These are phyloP conservation scores for Trididemnum nubilum DNA, from an alignment of 23 tunicate genomes.

Conservation along the genomic window DNA sequence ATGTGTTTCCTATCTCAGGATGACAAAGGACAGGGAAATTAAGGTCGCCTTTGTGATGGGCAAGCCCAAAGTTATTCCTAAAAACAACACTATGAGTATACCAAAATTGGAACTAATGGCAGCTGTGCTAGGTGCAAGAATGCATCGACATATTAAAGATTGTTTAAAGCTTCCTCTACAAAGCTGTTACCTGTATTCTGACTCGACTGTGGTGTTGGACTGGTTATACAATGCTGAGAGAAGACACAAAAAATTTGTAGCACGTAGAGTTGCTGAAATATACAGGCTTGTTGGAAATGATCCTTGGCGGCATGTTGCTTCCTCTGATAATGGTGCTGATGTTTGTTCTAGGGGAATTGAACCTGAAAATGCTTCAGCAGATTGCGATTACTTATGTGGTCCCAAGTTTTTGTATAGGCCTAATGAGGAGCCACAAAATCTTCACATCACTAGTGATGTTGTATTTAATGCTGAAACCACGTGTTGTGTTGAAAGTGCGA, in stretches of 20 bases:
- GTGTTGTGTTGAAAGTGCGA: too few relatives aligned
- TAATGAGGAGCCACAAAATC: too few relatives aligned
- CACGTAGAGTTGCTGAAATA: constrained; percentile 2
- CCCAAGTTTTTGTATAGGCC: constrained; percentile 3
- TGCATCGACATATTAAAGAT: constrained; percentile 6
- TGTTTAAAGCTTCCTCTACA: not conserved
- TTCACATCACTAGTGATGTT: too few relatives aligned
- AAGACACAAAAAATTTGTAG: not conserved
- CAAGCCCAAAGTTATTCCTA: not conserved
- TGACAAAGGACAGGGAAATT: not conserved
- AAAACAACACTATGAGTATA: not conserved
- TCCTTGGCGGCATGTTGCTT: not conserved
- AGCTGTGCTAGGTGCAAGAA: not conserved
- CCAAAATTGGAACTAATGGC: not conserved
- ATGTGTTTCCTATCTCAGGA: constrained; percentile 3
- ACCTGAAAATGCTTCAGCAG: not conserved
- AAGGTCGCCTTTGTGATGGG: constrained; percentile 4
- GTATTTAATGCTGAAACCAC: too few relatives aligned
- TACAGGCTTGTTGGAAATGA: not conserved
- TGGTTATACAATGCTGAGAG: not conserved
- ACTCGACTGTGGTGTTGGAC: not conserved
- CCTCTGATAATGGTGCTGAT: constrained; percentile 6
- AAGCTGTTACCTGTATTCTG: not conserved
- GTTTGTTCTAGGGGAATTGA: constrained; percentile 1
- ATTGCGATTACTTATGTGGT: too few relatives aligned